phyloP scores from a whole-genome alignment of 2,888 invertebrate genomes.

The Drosophila kokeensis region DNA sequence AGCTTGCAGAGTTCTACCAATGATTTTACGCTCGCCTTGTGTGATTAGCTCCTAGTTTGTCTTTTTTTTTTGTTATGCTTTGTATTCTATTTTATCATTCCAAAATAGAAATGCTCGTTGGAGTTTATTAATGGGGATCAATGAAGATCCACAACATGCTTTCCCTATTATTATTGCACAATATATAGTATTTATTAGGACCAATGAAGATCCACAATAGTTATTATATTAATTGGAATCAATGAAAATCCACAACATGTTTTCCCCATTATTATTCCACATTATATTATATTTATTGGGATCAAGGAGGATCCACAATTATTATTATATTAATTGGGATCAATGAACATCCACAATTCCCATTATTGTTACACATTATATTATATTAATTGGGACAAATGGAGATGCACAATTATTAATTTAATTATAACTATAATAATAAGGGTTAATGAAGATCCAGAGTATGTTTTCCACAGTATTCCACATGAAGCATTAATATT shows the following conservation, averaged over 20 bases:
- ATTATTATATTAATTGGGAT: not conserved
- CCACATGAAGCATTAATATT: too few species aligned
- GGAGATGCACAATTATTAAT: too few species aligned
- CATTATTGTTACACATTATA: too few species aligned
- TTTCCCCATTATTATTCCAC: too few species aligned
- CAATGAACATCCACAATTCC: not conserved
- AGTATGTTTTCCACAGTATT: too few species aligned
- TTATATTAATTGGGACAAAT: too few species aligned
- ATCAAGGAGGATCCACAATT: not conserved
- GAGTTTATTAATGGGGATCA: not conserved
- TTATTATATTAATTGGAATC: not conserved
- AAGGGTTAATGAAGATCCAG: too few species aligned
- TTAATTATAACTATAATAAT: too few species aligned
- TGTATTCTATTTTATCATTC: too few species aligned
- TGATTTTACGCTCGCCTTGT: constrained; percentile 54
- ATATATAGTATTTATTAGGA: not conserved
- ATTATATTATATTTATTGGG: too few species aligned
- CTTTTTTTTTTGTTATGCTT: not conserved
- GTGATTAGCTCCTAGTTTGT: constrained; percentile 13
- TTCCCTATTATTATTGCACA: not conserved
- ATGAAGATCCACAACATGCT: too few species aligned
- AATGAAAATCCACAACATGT: not conserved
- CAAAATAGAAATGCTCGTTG: not conserved
- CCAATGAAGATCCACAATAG: too few species aligned
- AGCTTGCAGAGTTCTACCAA: constrained; percentile 39